Evolutionary conservation across 2,113 vertebrate genomes (phyloP).

Genomic region (Crotalus horridus): DNA sequence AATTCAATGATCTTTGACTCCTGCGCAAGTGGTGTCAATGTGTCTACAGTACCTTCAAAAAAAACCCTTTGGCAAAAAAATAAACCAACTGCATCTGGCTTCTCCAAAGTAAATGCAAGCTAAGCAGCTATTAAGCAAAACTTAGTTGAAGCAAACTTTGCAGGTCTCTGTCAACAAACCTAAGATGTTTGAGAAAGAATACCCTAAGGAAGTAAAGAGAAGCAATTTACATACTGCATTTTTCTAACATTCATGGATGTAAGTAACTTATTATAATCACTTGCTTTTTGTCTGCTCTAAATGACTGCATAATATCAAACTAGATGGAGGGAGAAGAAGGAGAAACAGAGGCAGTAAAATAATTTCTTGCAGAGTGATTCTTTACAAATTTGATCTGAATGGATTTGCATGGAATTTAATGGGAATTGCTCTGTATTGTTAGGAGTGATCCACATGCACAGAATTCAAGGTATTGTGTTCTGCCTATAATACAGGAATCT

Average conservation of each 20-base stretch:
- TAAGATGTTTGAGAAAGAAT: conserved; percentile 9
- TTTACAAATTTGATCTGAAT: background rate
- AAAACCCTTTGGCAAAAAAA: conserved; percentile 34
- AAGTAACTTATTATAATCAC: background rate
- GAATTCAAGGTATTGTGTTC: background rate
- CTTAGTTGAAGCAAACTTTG: conserved; percentile 40
- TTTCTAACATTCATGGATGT: conserved; percentile 14
- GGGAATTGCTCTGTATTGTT: background rate
- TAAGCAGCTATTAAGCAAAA: conserved; percentile 21
- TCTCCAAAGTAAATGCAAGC: conserved; percentile 33
- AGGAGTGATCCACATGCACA: background rate
- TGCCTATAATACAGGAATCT: background rate
- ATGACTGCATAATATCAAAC: background rate
- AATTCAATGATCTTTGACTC: background rate
- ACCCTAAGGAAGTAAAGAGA: conserved; percentile 3
- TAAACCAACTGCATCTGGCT: conserved; percentile 39
- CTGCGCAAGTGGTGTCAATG: background rate
- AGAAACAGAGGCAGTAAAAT: background rate
- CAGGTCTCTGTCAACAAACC: conserved; percentile 29
- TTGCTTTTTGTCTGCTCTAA: background rate
- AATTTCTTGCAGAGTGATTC: background rate
- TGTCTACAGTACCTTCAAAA: conserved; percentile 29
- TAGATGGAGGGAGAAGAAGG: background rate
- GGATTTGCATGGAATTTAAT: background rate
- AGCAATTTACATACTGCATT: background rate